phyloP scores from a whole-genome alignment of 2,797 vertebrate genomes.

The Meda fulgida region DNA sequence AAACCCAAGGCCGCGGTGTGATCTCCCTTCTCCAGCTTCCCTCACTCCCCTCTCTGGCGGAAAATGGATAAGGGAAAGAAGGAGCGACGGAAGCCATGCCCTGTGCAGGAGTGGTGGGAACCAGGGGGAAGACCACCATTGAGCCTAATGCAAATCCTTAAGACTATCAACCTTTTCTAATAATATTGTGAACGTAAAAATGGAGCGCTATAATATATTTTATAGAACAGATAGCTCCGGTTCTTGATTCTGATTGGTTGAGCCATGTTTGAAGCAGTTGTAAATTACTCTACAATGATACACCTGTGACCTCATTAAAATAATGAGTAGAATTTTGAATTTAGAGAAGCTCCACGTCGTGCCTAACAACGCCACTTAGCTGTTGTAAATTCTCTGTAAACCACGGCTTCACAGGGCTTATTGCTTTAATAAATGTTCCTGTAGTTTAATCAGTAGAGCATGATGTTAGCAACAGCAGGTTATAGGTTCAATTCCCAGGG shows the following conservation, averaged over 20 bases:
- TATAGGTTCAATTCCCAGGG: background rate
- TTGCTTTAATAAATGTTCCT: background rate
- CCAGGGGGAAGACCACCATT: conserved; percentile 23
- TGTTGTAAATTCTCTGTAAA: no score
- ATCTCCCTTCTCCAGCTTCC: conserved; percentile 64
- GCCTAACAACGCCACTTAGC: no score
- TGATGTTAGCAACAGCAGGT: background rate
- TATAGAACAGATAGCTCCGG: background rate
- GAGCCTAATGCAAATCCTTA: conserved; percentile 22
- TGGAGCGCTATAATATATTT: background rate
- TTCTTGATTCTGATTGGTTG: background rate
- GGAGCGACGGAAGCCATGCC: conserved; percentile 61
- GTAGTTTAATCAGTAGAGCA: background rate
- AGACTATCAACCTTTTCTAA: background rate
- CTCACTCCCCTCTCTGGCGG: conserved; percentile 67
- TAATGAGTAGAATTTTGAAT: background rate
- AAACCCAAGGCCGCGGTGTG: conserved; percentile 72
- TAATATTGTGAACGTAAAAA: background rate
- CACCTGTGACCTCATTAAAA: background rate
- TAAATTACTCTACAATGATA: background rate
- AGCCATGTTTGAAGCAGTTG: background rate
- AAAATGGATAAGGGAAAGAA: conserved; percentile 62
- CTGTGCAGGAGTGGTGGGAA: conserved; percentile 59
- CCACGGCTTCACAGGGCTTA: no score
- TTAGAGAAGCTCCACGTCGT: no score